Conservation (phyloP, 2,888 invertebrate species). For the Patella pellucida region DNA sequence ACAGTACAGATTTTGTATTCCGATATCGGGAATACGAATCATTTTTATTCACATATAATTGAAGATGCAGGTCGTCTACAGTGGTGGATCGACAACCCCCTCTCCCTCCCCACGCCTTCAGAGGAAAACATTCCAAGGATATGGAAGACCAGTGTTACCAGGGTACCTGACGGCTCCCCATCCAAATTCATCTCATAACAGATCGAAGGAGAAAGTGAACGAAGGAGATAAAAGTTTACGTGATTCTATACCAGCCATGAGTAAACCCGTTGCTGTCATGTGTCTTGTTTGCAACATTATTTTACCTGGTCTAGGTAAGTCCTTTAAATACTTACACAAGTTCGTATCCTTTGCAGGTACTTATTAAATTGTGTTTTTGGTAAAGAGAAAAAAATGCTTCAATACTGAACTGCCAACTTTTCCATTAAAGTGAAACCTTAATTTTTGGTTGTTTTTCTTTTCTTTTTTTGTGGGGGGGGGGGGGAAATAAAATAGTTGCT, state of each 20-base stretch:
- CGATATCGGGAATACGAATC: too few relatives aligned
- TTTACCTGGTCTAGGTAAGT: conserved; percentile 64
- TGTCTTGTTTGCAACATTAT: conserved; percentile 62
- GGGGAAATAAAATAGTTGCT: too few relatives aligned
- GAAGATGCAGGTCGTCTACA: conserved; percentile 59
- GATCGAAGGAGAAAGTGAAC: conserved; percentile 35
- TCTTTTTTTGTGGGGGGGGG: too few relatives aligned
- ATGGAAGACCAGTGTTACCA: conserved; percentile 54
- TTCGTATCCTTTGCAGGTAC: too few relatives aligned
- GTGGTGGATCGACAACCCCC: conserved; percentile 56
- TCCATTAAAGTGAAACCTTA: too few relatives aligned
- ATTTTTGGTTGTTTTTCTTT: too few relatives aligned
- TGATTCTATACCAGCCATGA: conserved; percentile 65
- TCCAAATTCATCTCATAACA: conserved; percentile 28
- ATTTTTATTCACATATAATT: neutral
- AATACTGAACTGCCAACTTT: too few relatives aligned
- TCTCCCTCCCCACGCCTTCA: conserved; percentile 55
- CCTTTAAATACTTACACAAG: neutral
- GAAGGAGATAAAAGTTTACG: conserved; percentile 51
- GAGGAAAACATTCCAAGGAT: conserved; percentile 47
- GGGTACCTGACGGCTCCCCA: conserved; percentile 46
- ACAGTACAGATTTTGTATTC: too few relatives aligned
- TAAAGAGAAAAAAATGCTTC: too few relatives aligned
- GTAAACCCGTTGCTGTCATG: conserved; percentile 54
- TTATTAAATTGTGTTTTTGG: too few relatives aligned